Conservation (phyloP, 2,888 invertebrate genomes). For the Linyphia triangularis region DNA sequence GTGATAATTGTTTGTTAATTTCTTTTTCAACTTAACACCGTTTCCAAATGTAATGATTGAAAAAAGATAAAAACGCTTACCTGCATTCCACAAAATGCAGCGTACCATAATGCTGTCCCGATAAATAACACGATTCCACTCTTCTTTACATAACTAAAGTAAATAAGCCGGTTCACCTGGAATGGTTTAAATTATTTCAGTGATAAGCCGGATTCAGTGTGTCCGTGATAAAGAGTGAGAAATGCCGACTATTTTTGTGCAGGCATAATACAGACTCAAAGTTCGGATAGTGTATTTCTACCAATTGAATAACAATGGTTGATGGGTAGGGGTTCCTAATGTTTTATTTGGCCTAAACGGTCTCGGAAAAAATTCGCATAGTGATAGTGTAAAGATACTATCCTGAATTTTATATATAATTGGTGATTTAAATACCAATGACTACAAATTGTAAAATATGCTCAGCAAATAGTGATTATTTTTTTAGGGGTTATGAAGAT, state of each 20-base stretch:
- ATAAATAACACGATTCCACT: background rate
- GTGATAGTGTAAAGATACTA: no score
- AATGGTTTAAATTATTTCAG: background rate
- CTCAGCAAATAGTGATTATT: no score
- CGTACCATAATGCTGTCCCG: background rate
- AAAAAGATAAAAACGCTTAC: slow-evolving; percentile 24
- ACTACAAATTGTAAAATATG: no score
- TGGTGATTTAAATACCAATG: no score
- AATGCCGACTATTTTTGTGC: background rate
- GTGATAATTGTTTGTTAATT: background rate
- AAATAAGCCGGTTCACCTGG: slow-evolving; percentile 36
- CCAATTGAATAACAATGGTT: no score
- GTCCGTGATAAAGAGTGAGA: background rate
- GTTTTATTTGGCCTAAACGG: no score
- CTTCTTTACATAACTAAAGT: slow-evolving; percentile 17
- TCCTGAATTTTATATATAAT: no score
- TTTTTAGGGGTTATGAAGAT: no score
- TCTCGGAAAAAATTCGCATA: no score
- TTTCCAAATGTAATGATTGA: background rate
- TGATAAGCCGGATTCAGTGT: background rate
- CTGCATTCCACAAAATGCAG: background rate
- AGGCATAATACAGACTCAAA: no score
- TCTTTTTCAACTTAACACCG: background rate
- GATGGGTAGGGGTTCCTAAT: no score
- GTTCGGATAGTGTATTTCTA: no score